Evolutionary conservation across 1,140 invertebrate species (phyloP).

Genomic region (Caenorhabditis remanei): DNA sequence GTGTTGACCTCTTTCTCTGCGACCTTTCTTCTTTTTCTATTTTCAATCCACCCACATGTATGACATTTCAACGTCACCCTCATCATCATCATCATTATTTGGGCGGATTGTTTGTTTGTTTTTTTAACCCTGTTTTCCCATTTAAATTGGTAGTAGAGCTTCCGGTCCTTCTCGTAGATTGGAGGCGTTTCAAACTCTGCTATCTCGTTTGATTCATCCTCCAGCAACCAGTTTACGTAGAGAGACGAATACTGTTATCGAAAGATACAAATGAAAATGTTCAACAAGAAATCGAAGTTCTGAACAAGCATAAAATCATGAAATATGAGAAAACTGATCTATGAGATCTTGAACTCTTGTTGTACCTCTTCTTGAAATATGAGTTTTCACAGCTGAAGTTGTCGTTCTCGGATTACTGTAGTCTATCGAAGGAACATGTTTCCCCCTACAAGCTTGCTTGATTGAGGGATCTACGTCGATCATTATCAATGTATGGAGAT

Average conservation of each 20-base stretch:
- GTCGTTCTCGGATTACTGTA: background rate
- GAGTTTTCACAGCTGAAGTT: background rate
- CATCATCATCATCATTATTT: background rate
- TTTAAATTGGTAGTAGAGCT: slow-evolving; percentile 4
- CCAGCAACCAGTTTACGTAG: no score
- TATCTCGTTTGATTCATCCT: no score
- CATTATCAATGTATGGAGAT: no score
- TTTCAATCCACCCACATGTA: background rate
- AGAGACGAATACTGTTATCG: no score
- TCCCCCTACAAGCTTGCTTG: no score
- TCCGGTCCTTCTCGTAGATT: background rate
- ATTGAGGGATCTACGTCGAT: no score
- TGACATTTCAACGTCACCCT: slow-evolving; percentile 2
- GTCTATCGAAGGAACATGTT: background rate
- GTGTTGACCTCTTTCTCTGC: background rate
- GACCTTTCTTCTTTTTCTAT: background rate
- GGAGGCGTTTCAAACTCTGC: background rate
- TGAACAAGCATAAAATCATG: background rate
- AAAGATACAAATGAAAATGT: no score
- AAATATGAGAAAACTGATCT: slow-evolving; percentile 13
- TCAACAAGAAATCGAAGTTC: background rate
- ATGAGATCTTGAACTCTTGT: background rate
- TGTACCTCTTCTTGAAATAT: background rate
- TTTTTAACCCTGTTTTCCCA: background rate
- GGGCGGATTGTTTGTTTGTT: slow-evolving; percentile 8